Percentiles rank a stretch among this genome's conserved stretches.
These are phyloP conservation scores for Acanthis flammea DNA, from an alignment of 2,797 vertebrate species.

Conservation along the genomic window DNA sequence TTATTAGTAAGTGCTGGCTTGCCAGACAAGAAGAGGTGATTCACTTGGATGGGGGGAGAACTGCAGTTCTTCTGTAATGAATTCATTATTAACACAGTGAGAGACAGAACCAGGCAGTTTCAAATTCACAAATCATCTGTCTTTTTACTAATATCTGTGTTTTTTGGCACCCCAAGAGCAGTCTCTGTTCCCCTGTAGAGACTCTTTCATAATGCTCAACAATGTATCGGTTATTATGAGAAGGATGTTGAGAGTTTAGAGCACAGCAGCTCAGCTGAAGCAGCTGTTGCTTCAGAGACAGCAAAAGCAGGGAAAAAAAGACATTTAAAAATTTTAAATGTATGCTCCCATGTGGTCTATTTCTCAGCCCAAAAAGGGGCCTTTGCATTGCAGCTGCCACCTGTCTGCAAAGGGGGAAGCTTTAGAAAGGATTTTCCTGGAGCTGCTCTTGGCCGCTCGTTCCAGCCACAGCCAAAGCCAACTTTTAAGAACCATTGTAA, in stretches of 20 bases:
- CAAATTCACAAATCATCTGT: conserved; percentile 63
- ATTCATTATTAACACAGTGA: conserved; percentile 56
- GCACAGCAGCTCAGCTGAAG: conserved; percentile 42
- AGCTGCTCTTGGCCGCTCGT: conserved; percentile 13
- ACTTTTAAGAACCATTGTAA: conserved; percentile 14
- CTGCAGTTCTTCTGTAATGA: conserved; percentile 25
- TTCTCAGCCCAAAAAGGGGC: conserved; percentile 37
- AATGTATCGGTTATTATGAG: conserved; percentile 60
- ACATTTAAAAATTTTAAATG: conserved; percentile 18
- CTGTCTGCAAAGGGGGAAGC: conserved; percentile 46
- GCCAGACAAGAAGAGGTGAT: not conserved
- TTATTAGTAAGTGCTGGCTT: not conserved
- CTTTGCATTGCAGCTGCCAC: conserved; percentile 63
- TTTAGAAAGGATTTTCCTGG: conserved; percentile 34
- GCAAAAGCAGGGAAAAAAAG: conserved; percentile 23
- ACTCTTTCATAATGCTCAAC: conserved; percentile 51
- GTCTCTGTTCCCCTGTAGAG: conserved; percentile 41
- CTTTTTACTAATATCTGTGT: conserved; percentile 58
- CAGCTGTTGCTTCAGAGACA: conserved; percentile 62
- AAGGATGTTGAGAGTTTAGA: conserved; percentile 55
- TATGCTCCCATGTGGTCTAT: conserved; percentile 50
- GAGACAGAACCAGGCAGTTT: conserved; percentile 51
- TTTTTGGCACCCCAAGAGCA: conserved; percentile 55
- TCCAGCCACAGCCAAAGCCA: conserved; percentile 32
- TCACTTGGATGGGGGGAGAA: not conserved